These are phyloP conservation scores for Cygnus buccinator DNA, from an alignment of 2,113 vertebrate species.

Conservation along the genomic window DNA sequence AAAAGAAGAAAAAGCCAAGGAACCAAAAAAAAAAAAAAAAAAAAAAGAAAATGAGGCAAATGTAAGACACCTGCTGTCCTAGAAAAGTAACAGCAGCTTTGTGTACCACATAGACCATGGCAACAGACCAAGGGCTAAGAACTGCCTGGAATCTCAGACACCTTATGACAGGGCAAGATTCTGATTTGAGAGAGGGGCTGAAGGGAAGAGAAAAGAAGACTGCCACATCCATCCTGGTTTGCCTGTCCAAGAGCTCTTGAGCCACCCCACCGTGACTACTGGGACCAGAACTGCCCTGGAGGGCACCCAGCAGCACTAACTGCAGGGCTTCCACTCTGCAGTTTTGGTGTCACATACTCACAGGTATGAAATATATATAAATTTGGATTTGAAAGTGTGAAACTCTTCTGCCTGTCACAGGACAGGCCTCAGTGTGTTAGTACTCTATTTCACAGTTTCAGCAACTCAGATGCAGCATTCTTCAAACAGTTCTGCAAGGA, in stretches of 20 bases:
- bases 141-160: background rate
- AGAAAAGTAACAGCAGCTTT: background rate
- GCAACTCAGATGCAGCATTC: background rate
- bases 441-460: background rate
- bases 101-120: background rate
- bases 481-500: background rate
- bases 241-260: background rate
- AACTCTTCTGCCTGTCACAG: background rate
- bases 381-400: background rate
- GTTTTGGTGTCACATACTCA: rapidly evolving
- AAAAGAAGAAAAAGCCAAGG: background rate
- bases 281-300: rapidly evolving
- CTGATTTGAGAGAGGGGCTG: background rate
- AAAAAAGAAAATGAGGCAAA: background rate
- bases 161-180: background rate
- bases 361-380: background rate
- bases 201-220: background rate
- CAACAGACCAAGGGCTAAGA: background rate
- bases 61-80: background rate
- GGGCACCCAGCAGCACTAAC: background rate
- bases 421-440: background rate
- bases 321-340: rapidly evolving
- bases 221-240: background rate
- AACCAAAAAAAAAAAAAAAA: background rate
- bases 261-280: rapidly evolving